Percentiles rank a stretch among this genome's conserved stretches.
Evolutionary conservation across 1,140 invertebrate species (phyloP).

Genomic region (Atta colombica): DNA sequence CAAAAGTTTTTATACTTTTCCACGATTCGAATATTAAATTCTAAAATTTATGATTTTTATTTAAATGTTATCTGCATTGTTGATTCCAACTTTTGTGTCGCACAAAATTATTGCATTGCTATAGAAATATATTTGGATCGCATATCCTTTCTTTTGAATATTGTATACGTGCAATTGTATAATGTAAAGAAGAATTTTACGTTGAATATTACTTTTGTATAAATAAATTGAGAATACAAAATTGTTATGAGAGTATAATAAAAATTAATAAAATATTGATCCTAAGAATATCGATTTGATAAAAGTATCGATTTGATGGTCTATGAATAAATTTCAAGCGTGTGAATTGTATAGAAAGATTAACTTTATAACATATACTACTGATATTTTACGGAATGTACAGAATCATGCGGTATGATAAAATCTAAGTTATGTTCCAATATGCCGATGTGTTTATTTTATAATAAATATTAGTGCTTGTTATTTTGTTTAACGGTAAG

Average conservation of each 20-base stretch:
- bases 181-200: too few species aligned
- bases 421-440: slow-evolving; percentile 28
- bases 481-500: not conserved
- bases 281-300: not conserved
- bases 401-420: slow-evolving; percentile 13
- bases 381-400: slow-evolving; percentile 27
- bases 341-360: slow-evolving; percentile 31
- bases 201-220: not conserved
- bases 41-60: slow-evolving; percentile 1
- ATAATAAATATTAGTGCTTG: not conserved
- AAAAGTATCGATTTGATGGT: slow-evolving; percentile 3
- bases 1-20: slow-evolving; percentile 4
- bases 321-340: slow-evolving; percentile 21
- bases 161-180: too few species aligned
- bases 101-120: not conserved
- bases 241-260: not conserved
- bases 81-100: not conserved
- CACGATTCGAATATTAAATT: not conserved
- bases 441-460: slow-evolving; percentile 5
- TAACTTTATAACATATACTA: slow-evolving; percentile 32
- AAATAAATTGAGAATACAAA: not conserved
- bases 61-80: not conserved
- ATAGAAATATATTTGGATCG: not conserved
- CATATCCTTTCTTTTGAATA: not conserved
- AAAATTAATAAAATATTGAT: not conserved